Percentiles rank a stretch among this genome's conserved stretches.
phyloP scores from a whole-genome alignment of 2,797 vertebrate genomes.

The Sebastes melanostomus region DNA sequence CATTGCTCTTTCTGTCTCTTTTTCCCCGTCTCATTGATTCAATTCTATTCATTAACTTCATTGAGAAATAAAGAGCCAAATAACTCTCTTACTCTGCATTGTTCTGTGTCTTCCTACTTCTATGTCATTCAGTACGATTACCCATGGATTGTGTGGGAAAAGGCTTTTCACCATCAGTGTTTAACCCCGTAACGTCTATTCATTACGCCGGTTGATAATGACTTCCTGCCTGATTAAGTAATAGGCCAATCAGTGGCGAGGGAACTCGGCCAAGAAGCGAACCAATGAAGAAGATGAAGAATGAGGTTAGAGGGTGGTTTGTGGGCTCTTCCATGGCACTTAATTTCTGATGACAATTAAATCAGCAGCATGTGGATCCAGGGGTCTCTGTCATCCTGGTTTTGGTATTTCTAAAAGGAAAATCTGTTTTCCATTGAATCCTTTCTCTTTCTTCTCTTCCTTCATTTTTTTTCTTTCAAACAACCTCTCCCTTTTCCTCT shows the following conservation, averaged over 20 bases:
- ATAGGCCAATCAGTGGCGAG: slow-evolving; percentile 70
- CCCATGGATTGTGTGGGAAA: slow-evolving; percentile 51
- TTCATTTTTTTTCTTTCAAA: neutral
- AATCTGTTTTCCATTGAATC: slow-evolving; percentile 61
- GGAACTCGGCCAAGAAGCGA: slow-evolving; percentile 54
- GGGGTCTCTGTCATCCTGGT: slow-evolving; percentile 43
- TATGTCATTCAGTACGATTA: slow-evolving; percentile 7
- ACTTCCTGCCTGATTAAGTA: slow-evolving; percentile 70
- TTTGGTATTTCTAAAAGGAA: slow-evolving; percentile 36
- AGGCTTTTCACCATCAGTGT: slow-evolving; percentile 52
- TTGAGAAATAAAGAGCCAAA: neutral
- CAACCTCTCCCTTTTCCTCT: neutral
- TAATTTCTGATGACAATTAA: slow-evolving; percentile 75
- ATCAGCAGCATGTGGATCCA: slow-evolving; percentile 56
- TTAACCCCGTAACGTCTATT: slow-evolving; percentile 62
- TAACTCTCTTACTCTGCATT: neutral
- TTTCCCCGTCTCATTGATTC: neutral
- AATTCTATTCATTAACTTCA: slow-evolving; percentile 28
- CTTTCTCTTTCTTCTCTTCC: slow-evolving; percentile 8
- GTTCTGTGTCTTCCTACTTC: neutral
- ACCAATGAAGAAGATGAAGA: slow-evolving; percentile 33
- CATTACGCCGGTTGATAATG: slow-evolving; percentile 59
- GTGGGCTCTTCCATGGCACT: slow-evolving; percentile 46
- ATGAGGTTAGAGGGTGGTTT: slow-evolving; percentile 45
- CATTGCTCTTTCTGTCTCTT: neutral